These are phyloP conservation scores for Lordiphosa andalusiaca DNA, from an alignment of 2,888 invertebrate genomes.

Conservation along the genomic window DNA sequence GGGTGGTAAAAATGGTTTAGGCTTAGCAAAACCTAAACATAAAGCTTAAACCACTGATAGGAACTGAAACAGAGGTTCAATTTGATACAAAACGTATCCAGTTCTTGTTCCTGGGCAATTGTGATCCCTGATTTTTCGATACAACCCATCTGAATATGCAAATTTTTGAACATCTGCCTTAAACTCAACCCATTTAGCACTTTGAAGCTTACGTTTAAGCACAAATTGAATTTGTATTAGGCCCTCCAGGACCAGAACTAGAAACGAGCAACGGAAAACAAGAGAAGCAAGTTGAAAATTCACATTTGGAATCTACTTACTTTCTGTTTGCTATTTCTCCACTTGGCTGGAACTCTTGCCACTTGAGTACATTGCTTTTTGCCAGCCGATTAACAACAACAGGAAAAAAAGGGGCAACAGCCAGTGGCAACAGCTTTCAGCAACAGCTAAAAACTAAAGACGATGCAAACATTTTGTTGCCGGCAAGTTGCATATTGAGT, in stretches of 20 bases:
- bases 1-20: too few relatives aligned
- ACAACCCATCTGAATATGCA: too few relatives aligned
- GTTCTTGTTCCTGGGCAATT: too few relatives aligned
- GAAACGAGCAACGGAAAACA: conserved; percentile 6
- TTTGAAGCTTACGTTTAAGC: conserved; percentile 26
- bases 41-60: too few relatives aligned
- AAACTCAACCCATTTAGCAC: conserved; percentile 22
- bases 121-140: too few relatives aligned
- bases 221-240: conserved; percentile 37
- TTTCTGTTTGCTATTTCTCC: conserved; percentile 22
- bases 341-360: conserved; percentile 54
- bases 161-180: neutral
- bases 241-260: conserved; percentile 19
- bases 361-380: conserved; percentile 69
- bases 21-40: too few relatives aligned
- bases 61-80: too few relatives aligned
- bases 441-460: conserved; percentile 44
- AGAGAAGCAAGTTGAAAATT: neutral
- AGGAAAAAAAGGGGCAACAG: conserved; percentile 10
- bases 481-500: conserved; percentile 56
- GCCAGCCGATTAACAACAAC: conserved; percentile 62
- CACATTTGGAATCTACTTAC: conserved; percentile 27
- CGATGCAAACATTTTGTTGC: conserved; percentile 25
- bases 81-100: too few relatives aligned
- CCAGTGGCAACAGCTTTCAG: conserved; percentile 13